Base-by-base conservation (phyloP, 2,888 invertebrate genomes). In the Philereme transversata region DNA sequence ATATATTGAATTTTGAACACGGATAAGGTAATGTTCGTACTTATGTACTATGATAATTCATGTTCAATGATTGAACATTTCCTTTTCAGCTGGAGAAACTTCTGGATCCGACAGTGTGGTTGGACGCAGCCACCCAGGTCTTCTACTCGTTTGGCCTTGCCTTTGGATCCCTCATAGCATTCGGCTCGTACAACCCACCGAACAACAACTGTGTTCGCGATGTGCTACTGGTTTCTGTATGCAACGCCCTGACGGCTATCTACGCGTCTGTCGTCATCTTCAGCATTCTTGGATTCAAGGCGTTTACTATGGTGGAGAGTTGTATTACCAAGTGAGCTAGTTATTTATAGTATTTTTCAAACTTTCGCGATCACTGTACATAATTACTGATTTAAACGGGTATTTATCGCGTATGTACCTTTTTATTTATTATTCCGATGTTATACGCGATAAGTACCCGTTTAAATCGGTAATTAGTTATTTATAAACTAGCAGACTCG, bases 41-140 rank as follows among this genome's bases (percentile, higher is more conserved):
- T n/a, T n/a, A n/a, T n/a, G n/a, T n/a, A n/a, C n/a, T n/a, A n/a
- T n/a, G n/a, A n/a, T n/a, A n/a, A n/a, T n/a, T n/a, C n/a, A n/a
- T n/a, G n/a, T n/a, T n/a, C n/a, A n/a, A n/a, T n/a, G n/a, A n/a
- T n/a, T n/a, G n/a, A n/a, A n/a, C n/a, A n/a, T n/a, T n/a, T 64
- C 71, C 67, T 51, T 84, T 85, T 33, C 88, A 97, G 97, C 93
- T 97, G 78, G 96, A 96, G 70, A 97, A 97, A 80, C 93, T 99
- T 11, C 90, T 95, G 50, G 95, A 97, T 75, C 97, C 98, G 0
- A 97, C 95, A 5, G 98, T 98, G 0, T 99, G 99, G 99, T 90
- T 99, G 75, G 98, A 98, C 81, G 98, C 99, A 4, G 98, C 99
- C 1, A 98, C 98, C 0, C 99, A 99, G 92, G 98, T 99, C 4